Evolutionary conservation across 2,888 invertebrate genomes (phyloP).

Genomic region (Drosophila planitibia): DNA sequence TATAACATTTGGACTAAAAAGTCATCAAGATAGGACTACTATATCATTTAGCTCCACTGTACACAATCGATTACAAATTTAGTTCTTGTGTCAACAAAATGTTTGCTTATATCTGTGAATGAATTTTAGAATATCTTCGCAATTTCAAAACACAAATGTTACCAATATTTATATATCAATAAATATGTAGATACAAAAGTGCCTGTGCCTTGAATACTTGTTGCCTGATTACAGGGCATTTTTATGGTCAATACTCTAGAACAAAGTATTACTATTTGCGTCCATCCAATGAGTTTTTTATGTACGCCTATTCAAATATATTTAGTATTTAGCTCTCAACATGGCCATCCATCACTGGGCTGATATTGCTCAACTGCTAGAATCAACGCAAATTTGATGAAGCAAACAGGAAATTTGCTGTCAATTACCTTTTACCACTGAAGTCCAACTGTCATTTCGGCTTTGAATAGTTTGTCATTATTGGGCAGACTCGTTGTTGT

Average conservation of each 20-base stretch:
- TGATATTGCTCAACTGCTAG: neutral
- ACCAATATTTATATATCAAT: neutral
- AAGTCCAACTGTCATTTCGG: conserved; percentile 50
- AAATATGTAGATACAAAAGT: too few species aligned
- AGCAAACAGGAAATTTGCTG: conserved; percentile 43
- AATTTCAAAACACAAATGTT: neutral
- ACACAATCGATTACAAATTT: neutral
- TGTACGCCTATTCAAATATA: conserved; percentile 4
- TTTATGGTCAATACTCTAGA: neutral
- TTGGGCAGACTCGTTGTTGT: conserved; percentile 22
- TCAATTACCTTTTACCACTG: conserved; percentile 33
- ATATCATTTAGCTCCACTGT: neutral
- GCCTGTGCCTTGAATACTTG: neutral
- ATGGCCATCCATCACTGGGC: neutral
- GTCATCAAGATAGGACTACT: neutral
- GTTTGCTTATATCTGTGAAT: neutral
- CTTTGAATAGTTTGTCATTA: conserved; percentile 43
- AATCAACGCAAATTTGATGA: conserved; percentile 19
- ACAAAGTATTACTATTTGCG: neutral
- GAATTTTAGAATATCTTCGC: neutral
- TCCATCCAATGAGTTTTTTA: neutral
- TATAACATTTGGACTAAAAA: neutral
- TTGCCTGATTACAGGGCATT: neutral
- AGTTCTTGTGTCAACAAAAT: too few species aligned
- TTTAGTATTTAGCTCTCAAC: conserved; percentile 2